A percentile compares a stretch with the other conserved stretches of the same genome.
These are phyloP conservation scores for Anthrax anthrax DNA, from an alignment of 2,888 invertebrate genomes.

Conservation along the genomic window DNA sequence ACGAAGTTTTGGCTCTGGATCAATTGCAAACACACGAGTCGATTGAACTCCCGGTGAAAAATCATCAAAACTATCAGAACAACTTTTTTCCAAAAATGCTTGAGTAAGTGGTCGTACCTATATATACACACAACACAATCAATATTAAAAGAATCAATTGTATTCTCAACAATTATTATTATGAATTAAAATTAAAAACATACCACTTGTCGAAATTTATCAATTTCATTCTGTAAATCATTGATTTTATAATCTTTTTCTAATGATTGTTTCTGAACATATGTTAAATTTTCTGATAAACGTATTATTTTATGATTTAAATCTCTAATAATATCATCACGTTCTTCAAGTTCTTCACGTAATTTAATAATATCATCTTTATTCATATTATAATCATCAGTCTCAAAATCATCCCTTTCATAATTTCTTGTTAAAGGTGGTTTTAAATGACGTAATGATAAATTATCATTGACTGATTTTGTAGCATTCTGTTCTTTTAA, in stretches of 20 bases:
- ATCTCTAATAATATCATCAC: constrained; percentile 19
- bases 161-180: too few relatives aligned
- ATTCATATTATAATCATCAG: not conserved
- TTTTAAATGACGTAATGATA: not conserved
- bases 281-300: constrained; percentile 21
- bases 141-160: not conserved
- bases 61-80: constrained; percentile 33
- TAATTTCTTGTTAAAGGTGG: not conserved
- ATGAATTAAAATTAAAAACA: not conserved
- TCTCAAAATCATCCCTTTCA: not conserved
- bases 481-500: constrained; percentile 9
- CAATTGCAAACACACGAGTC: constrained; percentile 38
- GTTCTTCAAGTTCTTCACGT: constrained; percentile 18
- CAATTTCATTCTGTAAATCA: constrained; percentile 69
- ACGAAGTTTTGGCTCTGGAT: constrained; percentile 40
- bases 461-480: not conserved
- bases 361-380: constrained; percentile 5
- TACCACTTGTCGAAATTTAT: constrained; percentile 70
- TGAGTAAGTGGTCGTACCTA: constrained; percentile 46
- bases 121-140: too few relatives aligned
- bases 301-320: constrained; percentile 22
- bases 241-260: constrained; percentile 66
- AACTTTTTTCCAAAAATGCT: constrained; percentile 43
- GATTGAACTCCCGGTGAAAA: constrained; percentile 41
- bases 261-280: constrained; percentile 20